Percentiles rank a stretch among this genome's conserved stretches.
Evolutionary conservation across 2,888 invertebrate genomes (phyloP).

Genomic region (Synanthedon andrenaeformis): DNA sequence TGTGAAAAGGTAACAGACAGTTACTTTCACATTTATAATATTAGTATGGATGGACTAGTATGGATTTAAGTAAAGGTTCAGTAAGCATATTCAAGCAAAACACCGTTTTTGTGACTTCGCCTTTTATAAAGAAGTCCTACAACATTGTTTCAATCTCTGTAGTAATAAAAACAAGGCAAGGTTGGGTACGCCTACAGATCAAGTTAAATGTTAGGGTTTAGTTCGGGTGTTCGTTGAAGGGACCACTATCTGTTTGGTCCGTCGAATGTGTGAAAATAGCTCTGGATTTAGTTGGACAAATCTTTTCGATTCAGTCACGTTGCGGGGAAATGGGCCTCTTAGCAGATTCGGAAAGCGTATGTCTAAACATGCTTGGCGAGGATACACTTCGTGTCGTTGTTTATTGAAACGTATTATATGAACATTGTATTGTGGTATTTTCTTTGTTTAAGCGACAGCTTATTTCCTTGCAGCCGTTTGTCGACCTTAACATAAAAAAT

Average conservation of each 20-base stretch:
- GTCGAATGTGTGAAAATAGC: constrained; percentile 59
- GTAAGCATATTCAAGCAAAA: too few relatives aligned
- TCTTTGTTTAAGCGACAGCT: too few relatives aligned
- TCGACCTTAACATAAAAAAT: too few relatives aligned
- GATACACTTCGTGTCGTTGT: constrained; percentile 25
- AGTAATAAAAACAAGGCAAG: constrained; percentile 10
- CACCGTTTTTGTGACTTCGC: background rate
- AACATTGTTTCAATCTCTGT: background rate
- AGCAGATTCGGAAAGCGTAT: constrained; percentile 56
- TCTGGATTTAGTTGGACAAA: constrained; percentile 62
- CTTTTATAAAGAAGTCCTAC: background rate
- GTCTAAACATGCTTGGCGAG: constrained; percentile 30
- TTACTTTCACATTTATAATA: too few relatives aligned
- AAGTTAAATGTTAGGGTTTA: constrained; percentile 61
- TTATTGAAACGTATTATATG: constrained; percentile 44
- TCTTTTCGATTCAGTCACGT: constrained; percentile 66
- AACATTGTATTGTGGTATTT: background rate
- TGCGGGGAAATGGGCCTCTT: constrained; percentile 52
- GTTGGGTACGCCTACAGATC: constrained; percentile 37
- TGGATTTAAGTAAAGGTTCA: too few relatives aligned
- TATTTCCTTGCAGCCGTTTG: too few relatives aligned
- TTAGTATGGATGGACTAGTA: too few relatives aligned
- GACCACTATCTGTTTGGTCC: constrained; percentile 58
- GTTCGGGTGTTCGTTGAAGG: constrained; percentile 45
- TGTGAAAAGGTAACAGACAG: too few relatives aligned